Evolutionary conservation across 1,140 invertebrate species (phyloP), one percentile per base, ranked within the genome.

Genomic region (Trichonephila clavipes): DNA sequence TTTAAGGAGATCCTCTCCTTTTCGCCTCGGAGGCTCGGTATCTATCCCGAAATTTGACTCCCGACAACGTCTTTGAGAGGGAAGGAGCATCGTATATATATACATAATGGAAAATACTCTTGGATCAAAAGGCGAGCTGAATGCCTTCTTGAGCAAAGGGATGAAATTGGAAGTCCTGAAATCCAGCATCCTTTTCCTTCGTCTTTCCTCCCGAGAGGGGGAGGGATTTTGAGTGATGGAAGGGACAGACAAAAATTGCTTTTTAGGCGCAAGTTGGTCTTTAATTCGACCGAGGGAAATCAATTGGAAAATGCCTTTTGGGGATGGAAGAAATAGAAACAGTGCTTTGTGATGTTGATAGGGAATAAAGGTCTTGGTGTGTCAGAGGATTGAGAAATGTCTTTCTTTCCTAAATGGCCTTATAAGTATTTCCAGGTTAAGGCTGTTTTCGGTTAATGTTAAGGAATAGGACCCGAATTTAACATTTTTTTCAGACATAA

Each of bases 21-120:
- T 88, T 83, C 82, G 44, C 62, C 62, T 88, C 64, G 28, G 10
- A 59, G 61, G 59, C 59, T 62, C 59, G 34, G 62, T 69, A 64
- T 69, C 87, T 34, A 19, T 88, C 87, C 34, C 2, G 24, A 88
- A 88, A 88, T 69, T 88, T 88, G 87, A 88, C 64, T 88, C 64
- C 64, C 61, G 87, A 88, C 87, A 88, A 40, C 62, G 87, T 28
- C 59, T 62, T 87, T 34, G 12, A 77, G 72, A 24, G 58, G 85
- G 61, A 21, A 18, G 87, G 51, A 44, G 44, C 82, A 58, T 83
- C 85, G 87, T 69, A 44, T 82, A 81, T 69, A 72, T 89, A 90
- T 90, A 90, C 89, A 81, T 81, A 81, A 88, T 81, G 59, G 89
- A 88, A 90, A 77, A 90, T 82, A 90, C 69, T 81, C 61, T 21